phyloP scores from a whole-genome alignment of 1,140 invertebrate species.

The Drosophila serrata region DNA sequence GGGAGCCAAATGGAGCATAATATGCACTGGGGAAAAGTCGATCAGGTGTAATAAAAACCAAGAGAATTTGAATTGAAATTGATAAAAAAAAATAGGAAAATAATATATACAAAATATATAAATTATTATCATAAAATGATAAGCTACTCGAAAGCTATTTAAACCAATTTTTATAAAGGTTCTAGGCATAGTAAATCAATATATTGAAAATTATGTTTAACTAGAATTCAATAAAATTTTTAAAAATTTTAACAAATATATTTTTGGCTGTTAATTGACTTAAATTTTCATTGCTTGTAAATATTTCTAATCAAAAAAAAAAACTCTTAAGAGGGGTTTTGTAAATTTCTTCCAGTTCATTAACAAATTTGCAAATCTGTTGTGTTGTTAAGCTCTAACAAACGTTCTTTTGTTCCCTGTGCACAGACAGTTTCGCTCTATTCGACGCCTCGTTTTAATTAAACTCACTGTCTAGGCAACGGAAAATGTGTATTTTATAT shows the following conservation, averaged over 20 bases:
- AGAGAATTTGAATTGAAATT: background rate
- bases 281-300: background rate
- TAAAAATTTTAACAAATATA: no score
- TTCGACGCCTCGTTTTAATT: slow-evolving; percentile 56
- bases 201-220: no score
- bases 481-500: slow-evolving; percentile 60
- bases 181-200: background rate
- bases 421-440: slow-evolving; percentile 20
- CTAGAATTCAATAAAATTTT: no score
- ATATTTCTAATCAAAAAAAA: background rate
- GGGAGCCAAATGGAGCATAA: slow-evolving; percentile 42
- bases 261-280: background rate
- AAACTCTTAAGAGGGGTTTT: background rate
- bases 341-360: slow-evolving; percentile 14
- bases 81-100: no score
- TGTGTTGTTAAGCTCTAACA: slow-evolving; percentile 2
- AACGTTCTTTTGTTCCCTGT: slow-evolving; percentile 39
- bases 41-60: slow-evolving; percentile 2
- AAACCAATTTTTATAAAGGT: no score
- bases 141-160: background rate
- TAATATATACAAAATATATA: background rate
- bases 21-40: slow-evolving; percentile 32
- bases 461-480: slow-evolving; percentile 61
- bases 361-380: slow-evolving; percentile 13
- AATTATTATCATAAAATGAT: no score